phyloP scores from a whole-genome alignment of 64 coral and sea anemone species.

The Acropora yongei region DNA sequence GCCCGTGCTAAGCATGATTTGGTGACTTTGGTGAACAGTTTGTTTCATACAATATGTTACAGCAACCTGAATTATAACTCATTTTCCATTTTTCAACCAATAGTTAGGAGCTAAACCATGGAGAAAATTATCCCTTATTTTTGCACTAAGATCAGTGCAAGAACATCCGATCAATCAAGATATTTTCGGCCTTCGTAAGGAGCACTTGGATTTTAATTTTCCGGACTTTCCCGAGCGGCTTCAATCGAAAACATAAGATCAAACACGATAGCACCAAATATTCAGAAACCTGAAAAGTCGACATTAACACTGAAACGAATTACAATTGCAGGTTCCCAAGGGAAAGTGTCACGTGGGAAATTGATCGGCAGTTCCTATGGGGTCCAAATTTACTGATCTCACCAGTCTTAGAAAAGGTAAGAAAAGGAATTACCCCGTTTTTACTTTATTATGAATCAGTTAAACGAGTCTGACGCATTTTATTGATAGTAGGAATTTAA shows the following conservation, averaged over 20 bases:
- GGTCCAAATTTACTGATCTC: constrained; percentile 85
- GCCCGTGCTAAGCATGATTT: no score
- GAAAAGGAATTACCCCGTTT: neutral
- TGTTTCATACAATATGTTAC: no score
- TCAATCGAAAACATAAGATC: neutral
- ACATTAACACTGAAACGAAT: neutral
- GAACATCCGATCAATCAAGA: no score
- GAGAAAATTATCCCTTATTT: no score
- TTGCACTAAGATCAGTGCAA: neutral
- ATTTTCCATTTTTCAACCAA: no score
- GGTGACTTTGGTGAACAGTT: no score
- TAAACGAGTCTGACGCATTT: neutral
- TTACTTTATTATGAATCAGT: neutral
- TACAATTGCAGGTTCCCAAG: constrained; percentile 67
- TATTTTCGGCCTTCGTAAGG: no score
- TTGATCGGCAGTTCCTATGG: constrained; percentile 95
- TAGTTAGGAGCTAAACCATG: no score
- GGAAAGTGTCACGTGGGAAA: constrained; percentile 78
- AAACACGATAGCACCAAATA: neutral
- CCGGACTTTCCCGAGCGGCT: no score
- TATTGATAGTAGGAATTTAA: neutral
- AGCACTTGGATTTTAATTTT: no score
- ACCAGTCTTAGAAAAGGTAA: constrained; percentile 88
- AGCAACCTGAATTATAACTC: no score
- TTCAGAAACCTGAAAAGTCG: neutral